Evolutionary conservation across 2,113 vertebrate genomes (phyloP).

Genomic region (Podiceps cristatus): DNA sequence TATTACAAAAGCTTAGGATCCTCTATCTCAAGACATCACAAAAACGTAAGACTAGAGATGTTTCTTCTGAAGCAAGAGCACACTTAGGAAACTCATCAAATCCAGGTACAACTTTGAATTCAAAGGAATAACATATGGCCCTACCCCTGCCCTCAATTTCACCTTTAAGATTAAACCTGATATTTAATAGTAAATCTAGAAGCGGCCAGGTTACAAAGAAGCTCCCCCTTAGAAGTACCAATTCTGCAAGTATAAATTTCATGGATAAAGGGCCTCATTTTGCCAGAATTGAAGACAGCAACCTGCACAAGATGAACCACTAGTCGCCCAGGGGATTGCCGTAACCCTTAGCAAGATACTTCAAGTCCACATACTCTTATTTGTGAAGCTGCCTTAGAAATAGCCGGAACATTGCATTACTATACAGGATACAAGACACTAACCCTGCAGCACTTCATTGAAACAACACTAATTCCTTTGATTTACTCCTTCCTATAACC

Average conservation of each 20-base stretch:
- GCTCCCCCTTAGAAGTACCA: background rate
- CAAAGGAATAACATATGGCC: background rate
- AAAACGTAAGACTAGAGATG: background rate
- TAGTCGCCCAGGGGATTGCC: rapidly evolving
- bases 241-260: background rate
- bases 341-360: background rate
- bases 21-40: background rate
- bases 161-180: background rate
- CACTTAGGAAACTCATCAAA: background rate
- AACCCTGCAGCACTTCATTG: background rate
- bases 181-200: background rate
- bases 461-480: background rate
- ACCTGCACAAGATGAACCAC: background rate
- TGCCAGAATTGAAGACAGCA: background rate
- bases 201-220: background rate
- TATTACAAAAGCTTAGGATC: background rate
- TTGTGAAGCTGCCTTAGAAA: background rate
- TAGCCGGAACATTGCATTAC: background rate
- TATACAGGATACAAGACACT: background rate
- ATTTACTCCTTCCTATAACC: background rate
- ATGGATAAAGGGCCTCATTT: background rate
- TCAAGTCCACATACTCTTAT: background rate
- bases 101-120: background rate
- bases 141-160: background rate
- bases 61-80: background rate